Evolutionary conservation across 1,140 invertebrate genomes (phyloP), one percentile per base, ranked within the genome.

Genomic region (Euschistus heros): DNA sequence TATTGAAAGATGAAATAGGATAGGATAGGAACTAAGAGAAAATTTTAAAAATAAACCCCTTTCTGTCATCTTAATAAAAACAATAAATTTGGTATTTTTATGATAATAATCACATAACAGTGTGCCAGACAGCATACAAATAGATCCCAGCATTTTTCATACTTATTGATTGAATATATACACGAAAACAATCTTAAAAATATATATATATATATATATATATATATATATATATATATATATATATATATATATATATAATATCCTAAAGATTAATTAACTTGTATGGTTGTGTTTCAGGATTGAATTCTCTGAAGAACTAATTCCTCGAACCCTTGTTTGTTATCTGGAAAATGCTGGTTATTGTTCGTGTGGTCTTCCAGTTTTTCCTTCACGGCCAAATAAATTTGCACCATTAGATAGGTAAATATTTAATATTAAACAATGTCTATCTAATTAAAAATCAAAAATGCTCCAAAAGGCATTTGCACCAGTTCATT

Each of bases 281-380:
- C 10, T 10, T 37, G 8, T 37, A 37, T 4, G 33, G 13, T 37
- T 37, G 5, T 17, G 7, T 50, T 50, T 18, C 26, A 59, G 55
- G 15, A 59, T 59, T 27, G 24, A 33, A 27, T 59, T 59, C 26
- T n/a, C 15, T 10, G 55, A 59, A 26, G 22, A 33, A 27, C 4
- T n/a, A 7, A 22, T 59, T 27, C 55, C 55, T 3, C 10, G 22
- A 33, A 59, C 55, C 4, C 26, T 59, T 5, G 24, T 26, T n/a
- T 18, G 24, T 24, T 59, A 59, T 33, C 22, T 59, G 26, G 55
- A 59, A n/a, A 33, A 33, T 26, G 55, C 55, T 26, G 22, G 55
- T 33, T 59, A 59, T 24, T 59, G 55, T 24, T 26, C n/a, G 15
- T 59, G 55, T 24, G 55, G 55, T 33, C 1, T 26, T 14, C 55